phyloP scores from a whole-genome alignment of 2,113 vertebrate species.

The Phyllostomus hastatus region DNA sequence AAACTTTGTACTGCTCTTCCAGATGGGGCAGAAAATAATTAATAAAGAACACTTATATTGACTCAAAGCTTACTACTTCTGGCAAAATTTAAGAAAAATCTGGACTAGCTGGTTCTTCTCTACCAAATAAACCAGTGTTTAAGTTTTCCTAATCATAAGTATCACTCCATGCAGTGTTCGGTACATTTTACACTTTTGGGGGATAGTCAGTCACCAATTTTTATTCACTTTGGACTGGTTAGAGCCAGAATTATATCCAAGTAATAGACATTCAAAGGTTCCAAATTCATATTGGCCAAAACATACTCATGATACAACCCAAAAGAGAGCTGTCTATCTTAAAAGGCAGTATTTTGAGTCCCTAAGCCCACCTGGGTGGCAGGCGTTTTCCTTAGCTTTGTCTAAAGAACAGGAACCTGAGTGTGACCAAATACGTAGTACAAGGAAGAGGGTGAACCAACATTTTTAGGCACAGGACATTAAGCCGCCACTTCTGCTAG shows the following conservation, averaged over 20 bases:
- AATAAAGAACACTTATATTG: not conserved
- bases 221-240: constrained; percentile 21
- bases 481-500: not conserved
- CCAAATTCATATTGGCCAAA: constrained; percentile 44
- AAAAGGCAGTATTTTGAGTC: constrained; percentile 46
- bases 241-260: constrained; percentile 12
- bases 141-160: constrained; percentile 22
- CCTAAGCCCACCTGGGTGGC: constrained; percentile 12
- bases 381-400: not conserved
- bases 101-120: not conserved
- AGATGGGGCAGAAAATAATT: not conserved
- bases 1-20: not conserved
- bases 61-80: not conserved
- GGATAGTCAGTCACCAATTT: not conserved
- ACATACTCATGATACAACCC: constrained; percentile 1
- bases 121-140: not conserved
- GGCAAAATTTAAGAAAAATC: constrained; percentile 5
- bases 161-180: not conserved
- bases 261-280: constrained; percentile 9
- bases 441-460: not conserved
- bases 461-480: not conserved
- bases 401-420: not conserved
- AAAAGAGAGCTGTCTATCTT: constrained; percentile 14
- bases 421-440: constrained; percentile 15
- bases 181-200: constrained; percentile 19